Evolutionary conservation across 1,140 invertebrate genomes (phyloP).

Genomic region (Drusus annulatus): DNA sequence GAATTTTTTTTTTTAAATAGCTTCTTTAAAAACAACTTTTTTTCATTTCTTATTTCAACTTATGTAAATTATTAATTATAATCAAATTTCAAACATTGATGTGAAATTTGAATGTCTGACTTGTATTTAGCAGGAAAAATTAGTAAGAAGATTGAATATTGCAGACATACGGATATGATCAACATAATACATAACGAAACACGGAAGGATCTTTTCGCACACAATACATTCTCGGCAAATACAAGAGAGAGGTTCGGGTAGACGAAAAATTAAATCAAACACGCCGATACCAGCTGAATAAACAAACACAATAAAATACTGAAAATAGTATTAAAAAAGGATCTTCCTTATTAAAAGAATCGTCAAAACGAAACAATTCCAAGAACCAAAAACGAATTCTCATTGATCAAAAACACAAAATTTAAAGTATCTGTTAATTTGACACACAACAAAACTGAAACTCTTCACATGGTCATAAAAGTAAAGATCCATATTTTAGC

Average conservation of each 20-base stretch:
- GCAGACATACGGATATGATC: no score
- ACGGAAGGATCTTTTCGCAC: no score
- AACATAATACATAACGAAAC: no score
- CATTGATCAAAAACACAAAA: not conserved
- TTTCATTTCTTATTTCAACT: no score
- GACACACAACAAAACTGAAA: not conserved
- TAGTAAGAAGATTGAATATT: no score
- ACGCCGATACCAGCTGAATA: not conserved
- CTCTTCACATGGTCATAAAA: not conserved
- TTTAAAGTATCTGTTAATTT: constrained; percentile 15
- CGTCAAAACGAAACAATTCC: not conserved
- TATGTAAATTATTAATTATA: no score
- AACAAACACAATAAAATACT: not conserved
- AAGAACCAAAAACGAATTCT: not conserved
- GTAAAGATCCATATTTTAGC: not conserved
- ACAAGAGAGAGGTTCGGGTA: not conserved
- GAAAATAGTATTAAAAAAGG: not conserved
- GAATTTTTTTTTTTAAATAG: no score
- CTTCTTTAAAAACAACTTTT: no score
- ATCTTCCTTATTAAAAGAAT: not conserved
- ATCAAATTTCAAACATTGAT: no score
- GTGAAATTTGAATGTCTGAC: no score
- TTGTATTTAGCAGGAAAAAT: no score
- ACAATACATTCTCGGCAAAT: not conserved
- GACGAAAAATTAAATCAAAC: not conserved